Base-by-base conservation (phyloP, 2,888 invertebrate genomes). In the Scotopteryx bipunctaria region DNA sequence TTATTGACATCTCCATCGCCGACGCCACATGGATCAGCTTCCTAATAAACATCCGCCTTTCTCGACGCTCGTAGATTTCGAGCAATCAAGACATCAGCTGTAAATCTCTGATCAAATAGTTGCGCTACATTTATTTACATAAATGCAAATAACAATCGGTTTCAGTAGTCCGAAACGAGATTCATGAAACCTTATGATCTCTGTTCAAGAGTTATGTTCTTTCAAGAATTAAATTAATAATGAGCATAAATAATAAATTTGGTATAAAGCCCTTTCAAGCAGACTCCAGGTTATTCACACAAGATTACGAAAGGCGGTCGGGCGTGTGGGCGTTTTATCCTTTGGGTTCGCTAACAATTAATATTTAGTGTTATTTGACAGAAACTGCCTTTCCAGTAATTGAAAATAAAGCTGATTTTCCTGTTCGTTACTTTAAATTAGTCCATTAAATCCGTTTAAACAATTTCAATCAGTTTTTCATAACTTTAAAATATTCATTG, bases 1-100 rank as follows among this genome's bases (percentile, higher is more conserved):
- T 80, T 80, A 78, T 80, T 72, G 73, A 66, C 67, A 74, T 69
- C 69, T 67, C 62, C 66, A 69, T 63, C 66, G 66, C 53, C 63
- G 68, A 68, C 72, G 68, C 67, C 73, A 63, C 61, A 61, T 65
- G 63, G 66, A 63, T 57, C 60, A 52, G 58, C 48, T 63, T 66
- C 66, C 61, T 61, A 58, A 59, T 60, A 69, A 76, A 74, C 73
- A 75, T 78, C 72, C 74, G 72, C 66, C 61, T 67, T 68, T 64
- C 68, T 66, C 29, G 13, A 53, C 32, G 38, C 25, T 29, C 31
- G 13, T 16, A 19, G 43, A 44, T 43, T 56, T 15, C 38, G 21
- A 23, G 49, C 54, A 21, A 58, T 46, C 38, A 52, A 56, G 51
- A 51, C 40, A 40, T 48, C 38, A 40, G 31, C 23, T 42, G 27